Evolutionary conservation across 2,888 invertebrate genomes (phyloP).

Genomic region (Epistrophella euchroma): DNA sequence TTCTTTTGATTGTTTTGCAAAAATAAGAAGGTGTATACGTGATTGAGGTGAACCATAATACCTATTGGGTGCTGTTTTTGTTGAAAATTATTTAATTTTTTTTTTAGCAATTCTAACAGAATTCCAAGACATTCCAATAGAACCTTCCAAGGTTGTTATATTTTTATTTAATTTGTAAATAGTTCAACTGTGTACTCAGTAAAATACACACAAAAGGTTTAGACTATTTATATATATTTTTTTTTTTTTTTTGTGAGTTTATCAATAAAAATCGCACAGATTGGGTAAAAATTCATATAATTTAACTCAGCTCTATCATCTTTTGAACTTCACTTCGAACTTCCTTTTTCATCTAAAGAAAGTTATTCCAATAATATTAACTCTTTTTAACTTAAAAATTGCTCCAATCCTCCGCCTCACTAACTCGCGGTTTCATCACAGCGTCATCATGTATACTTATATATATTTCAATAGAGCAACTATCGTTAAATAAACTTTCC

Average conservation of each 20-base stretch:
- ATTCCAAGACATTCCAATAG: no score
- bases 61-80: background rate
- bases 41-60: slow-evolving; percentile 50
- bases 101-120: background rate
- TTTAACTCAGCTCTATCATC: no score
- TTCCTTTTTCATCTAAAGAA: background rate
- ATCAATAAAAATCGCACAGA: no score
- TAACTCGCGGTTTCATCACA: slow-evolving; percentile 4
- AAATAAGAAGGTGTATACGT: slow-evolving; percentile 58
- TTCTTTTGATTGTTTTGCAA: background rate
- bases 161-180: no score
- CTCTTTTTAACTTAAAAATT: background rate
- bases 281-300: no score
- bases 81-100: background rate
- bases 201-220: no score
- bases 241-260: no score
- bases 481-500: slow-evolving; percentile 42
- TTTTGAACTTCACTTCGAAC: no score
- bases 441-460: background rate
- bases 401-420: background rate
- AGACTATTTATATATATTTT: no score
- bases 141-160: no score
- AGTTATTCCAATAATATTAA: background rate
- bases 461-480: slow-evolving; percentile 11
- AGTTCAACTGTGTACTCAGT: no score